phyloP scores from a whole-genome alignment of 1,140 invertebrate species.

The Neotoxoptera formosana region DNA sequence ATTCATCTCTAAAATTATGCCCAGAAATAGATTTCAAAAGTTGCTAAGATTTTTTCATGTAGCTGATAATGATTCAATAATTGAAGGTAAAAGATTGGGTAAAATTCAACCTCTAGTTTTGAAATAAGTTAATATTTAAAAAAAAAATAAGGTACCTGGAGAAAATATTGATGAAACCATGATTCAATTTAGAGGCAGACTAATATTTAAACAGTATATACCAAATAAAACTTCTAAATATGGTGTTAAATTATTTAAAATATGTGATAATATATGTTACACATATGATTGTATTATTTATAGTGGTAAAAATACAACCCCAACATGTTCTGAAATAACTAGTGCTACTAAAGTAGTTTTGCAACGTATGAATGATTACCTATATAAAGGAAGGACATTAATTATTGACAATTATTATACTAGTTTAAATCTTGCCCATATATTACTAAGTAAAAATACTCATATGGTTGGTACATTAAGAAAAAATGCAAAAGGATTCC shows the following conservation, averaged over 20 bases:
- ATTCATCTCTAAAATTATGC: constrained; percentile 26
- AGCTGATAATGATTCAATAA: constrained; percentile 18
- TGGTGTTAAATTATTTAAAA: constrained; percentile 63
- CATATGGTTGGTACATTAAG: constrained; percentile 62
- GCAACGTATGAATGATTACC: constrained; percentile 38
- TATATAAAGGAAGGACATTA: constrained; percentile 8
- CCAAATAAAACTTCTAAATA: constrained; percentile 63
- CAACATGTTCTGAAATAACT: constrained; percentile 60
- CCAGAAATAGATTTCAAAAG: constrained; percentile 27
- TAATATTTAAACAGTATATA: constrained; percentile 62
- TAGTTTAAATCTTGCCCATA: constrained; percentile 59
- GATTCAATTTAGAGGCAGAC: no score
- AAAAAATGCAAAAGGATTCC: constrained; percentile 61
- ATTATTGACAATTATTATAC: constrained; percentile 60
- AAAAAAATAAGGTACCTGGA: constrained; percentile 57
- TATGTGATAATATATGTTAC: constrained; percentile 62
- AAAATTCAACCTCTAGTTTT: constrained; percentile 38
- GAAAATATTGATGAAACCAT: constrained; percentile 51
- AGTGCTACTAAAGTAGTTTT: constrained; percentile 59
- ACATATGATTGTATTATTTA: constrained; percentile 61
- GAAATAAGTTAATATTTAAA: constrained; percentile 38
- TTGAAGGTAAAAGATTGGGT: neutral
- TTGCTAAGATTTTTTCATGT: constrained; percentile 50
- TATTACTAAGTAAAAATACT: constrained; percentile 60
- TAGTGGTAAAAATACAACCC: constrained; percentile 45